Evolutionary conservation across 2,113 vertebrate species (phyloP).

Genomic region (Psammodynastes pulverulentus): DNA sequence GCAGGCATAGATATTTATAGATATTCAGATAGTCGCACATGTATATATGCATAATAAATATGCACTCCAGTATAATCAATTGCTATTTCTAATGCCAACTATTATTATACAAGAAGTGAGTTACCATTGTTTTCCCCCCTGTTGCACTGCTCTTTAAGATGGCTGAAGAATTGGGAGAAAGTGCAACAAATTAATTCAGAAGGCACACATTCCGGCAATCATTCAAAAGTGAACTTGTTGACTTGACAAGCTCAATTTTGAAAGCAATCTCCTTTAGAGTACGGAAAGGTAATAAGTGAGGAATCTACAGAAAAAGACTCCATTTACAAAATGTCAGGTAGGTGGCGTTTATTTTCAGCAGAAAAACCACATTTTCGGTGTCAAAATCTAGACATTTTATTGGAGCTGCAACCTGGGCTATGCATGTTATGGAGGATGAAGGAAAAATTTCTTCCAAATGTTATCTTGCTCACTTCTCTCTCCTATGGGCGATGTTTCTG

Average conservation of each 20-base stretch:
- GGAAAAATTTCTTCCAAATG: not conserved
- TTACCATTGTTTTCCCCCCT: not conserved
- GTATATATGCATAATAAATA: not conserved
- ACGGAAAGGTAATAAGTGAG: constrained; percentile 53
- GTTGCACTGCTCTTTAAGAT: constrained; percentile 15
- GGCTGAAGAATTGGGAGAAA: constrained; percentile 16
- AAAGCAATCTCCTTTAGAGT: constrained; percentile 54
- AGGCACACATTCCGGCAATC: not conserved
- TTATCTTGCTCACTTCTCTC: constrained; percentile 14
- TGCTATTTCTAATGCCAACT: not conserved
- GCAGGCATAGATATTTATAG: constrained; percentile 7
- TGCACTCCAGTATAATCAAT: rapidly evolving
- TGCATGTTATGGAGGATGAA: not conserved
- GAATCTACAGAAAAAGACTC: constrained; percentile 52
- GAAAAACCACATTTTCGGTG: constrained; percentile 35
- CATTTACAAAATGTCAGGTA: constrained; percentile 60
- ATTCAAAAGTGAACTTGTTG: constrained; percentile 40
- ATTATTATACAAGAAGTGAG: not conserved
- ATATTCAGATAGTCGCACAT: not conserved
- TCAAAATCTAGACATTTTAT: constrained; percentile 24
- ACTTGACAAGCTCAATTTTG: constrained; percentile 61
- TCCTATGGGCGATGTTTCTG: not conserved
- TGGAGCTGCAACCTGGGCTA: constrained; percentile 28
- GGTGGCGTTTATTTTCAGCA: constrained; percentile 49
- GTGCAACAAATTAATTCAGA: not conserved